These are phyloP conservation scores for Danionella dracula DNA, from an alignment of 2,797 vertebrate genomes.

Conservation along the genomic window DNA sequence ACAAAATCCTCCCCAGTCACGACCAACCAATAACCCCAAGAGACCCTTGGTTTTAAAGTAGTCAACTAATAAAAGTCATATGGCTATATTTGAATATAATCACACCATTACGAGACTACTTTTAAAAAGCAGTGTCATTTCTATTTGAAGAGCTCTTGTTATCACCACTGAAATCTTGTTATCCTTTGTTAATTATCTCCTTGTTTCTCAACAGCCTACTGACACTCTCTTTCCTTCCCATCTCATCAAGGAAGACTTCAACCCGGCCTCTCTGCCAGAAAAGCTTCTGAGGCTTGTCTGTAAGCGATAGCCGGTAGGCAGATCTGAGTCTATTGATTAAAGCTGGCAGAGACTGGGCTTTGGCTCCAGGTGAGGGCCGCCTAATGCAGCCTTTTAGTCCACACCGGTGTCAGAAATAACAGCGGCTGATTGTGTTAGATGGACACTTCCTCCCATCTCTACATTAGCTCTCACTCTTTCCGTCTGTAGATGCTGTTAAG, in stretches of 20 bases:
- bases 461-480: background rate
- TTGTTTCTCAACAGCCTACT: background rate
- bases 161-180: conserved; percentile 6
- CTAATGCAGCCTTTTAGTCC: conserved; percentile 24
- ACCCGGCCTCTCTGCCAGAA: background rate
- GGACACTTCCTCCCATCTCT: conserved; percentile 20
- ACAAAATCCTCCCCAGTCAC: no score
- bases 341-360: conserved; percentile 13
- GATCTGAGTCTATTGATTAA: conserved; percentile 37
- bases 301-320: conserved; percentile 23
- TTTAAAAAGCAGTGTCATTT: no score
- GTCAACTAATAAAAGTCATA: no score
- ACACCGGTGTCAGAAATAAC: conserved; percentile 26
- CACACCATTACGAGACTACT: no score
- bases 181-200: conserved; percentile 27
- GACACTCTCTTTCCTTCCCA: conserved; percentile 24
- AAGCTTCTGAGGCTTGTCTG: conserved; percentile 23
- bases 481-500: conserved; percentile 10
- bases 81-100: no score
- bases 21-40: no score
- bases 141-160: background rate
- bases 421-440: conserved; percentile 27
- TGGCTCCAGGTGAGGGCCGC: conserved; percentile 8
- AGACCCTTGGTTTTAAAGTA: no score
- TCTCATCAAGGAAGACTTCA: conserved; percentile 10